Evolutionary conservation across 2,797 vertebrate genomes (phyloP), one percentile per base, ranked within the genome.

Genomic region (Fringilla coelebs): DNA sequence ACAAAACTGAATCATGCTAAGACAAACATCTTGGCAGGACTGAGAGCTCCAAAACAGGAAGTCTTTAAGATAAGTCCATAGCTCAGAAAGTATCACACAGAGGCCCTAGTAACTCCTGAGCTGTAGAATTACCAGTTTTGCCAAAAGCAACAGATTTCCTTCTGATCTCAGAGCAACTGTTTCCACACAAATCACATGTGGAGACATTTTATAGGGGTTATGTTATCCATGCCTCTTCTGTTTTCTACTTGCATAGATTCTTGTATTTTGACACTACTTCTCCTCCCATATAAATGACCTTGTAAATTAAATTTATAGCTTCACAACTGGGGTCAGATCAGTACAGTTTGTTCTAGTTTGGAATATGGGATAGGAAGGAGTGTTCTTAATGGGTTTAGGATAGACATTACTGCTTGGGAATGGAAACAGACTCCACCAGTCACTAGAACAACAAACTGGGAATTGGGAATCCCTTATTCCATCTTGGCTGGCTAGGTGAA

Each of bases 141-240:
- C 96, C 94, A 96, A 96, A 93, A 95, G 75, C 90, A 96, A 96
- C 92, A 91, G 84, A 92, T 91, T 91, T 94, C 62, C 79, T 93
- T 97, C 95, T 94, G 96, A 95, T 95, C 81, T 94, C 78, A 78
- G 75, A 89, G 86, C 72, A 90, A 95, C 94, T 85, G 75, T 87
- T 96, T 96, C 94, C 88, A 96, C 92, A 95, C 93, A 97, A 95
- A 95, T 96, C 93, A 96, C 72, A 89, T 58, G 51, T 40, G 82
- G 72, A 94, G 81, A 93, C 78, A 89, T 94, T 95, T 96, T 89
- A 94, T 68, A 90, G 72, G 60, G 89, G 83, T 94, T 95, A 82
- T 92, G 92, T 72, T 97, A 94, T 95, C 92, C 93, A 73, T 96
- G 89, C 89, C 62, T 95, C 93, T 91, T 96, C 94, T 97, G 95